Evolutionary conservation across 2,888 invertebrate genomes (phyloP), one percentile per base, ranked within the genome.

Genomic region (Periphyllus acericola): DNA sequence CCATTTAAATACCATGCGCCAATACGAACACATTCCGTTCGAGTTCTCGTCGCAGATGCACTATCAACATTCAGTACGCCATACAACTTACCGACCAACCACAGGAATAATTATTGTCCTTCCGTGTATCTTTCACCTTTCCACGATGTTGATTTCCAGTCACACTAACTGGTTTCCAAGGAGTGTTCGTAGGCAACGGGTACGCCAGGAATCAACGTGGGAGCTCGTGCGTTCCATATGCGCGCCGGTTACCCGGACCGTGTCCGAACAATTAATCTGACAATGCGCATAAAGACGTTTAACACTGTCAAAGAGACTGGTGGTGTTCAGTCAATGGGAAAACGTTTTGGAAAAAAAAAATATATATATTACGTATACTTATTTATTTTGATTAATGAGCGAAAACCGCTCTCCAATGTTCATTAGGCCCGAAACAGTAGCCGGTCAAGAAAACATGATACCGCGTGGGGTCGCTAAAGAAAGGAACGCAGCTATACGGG

Each of bases 321-420:
- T 74, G 84, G 79, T 80, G 79, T 86, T 87, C 81, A 55, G 87
- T 75, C 87, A 81, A 87, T 80, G 87, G 81, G 66, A 87, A 80
- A 87, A 79, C 80, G 87, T 87, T 87, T 86, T 72, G 79, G 75
- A 75, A 75, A 81, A 80, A 81, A 79, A 79, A 85, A 55, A 55
- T 21, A 32, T 68, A 83, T 5, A 83, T 76, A 84, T 72, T 83
- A 83, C 68, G 74, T 86, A 86, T 81, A 74, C 87, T 80, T 87
- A 87, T 87, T 87, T 87, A 87, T 87, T 87, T 87, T 87, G 87
- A 87, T 87, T 87, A 87, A 87, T 81, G 87, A 87, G 81, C 79
- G 81, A 87, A 87, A 87, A 87, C 87, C 19, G 81, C 74, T 87
- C 87, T 87, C 72, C 40, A 60, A 25, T 74, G 87, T 87, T 87